Base-by-base conservation (phyloP, 2,888 invertebrate species). In the Gymnosoma rotundatum region DNA sequence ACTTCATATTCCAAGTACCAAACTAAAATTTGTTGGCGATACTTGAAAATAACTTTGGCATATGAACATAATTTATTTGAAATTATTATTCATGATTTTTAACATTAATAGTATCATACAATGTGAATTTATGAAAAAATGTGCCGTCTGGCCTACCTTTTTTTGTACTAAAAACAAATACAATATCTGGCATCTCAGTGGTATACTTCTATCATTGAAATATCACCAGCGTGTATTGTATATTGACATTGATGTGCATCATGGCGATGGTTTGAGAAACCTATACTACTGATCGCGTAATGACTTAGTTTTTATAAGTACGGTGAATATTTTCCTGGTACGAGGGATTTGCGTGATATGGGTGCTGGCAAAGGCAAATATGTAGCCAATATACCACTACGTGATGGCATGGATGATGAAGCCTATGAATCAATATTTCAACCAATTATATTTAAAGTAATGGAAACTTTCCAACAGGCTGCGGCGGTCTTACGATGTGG, bases 231-330 rank as follows among this genome's bases (percentile, higher is more conserved):
- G 99, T 88, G 99, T 99, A 14, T 93, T 99, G 74, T 99, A 99
- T 92, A 98, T 99, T 87, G 99, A 99, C 91, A 99, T 99, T 89
- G 99, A 99, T 93, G 99, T 99, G 48, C 99, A 99, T 93, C 99
- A 99, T 90, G 99, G 99, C 0, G 99, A 99, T 92, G 99, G 99
- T 21, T 99, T 0, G 99, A 99, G 92, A 99, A 99, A 93, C 99
- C 93, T 99, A 99, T 91, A 98, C 99, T 2, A 99, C 99, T 0
- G 99, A 99, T 92, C 94, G 99, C 88, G 99, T 99, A 0, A 99
- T 99, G 99, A 99, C 99, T 0, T 10, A 92, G 92, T 86, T 99
- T 99, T 92, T 99, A 99, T 92, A 99, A 99, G 91, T 99, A 99
- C 92, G 99, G 99, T 72, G 98, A 99, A 93, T 99, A 99, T 92